Evolutionary conservation across 2,797 vertebrate species (phyloP).

Genomic region (Hippoglossus hippoglossus): DNA sequence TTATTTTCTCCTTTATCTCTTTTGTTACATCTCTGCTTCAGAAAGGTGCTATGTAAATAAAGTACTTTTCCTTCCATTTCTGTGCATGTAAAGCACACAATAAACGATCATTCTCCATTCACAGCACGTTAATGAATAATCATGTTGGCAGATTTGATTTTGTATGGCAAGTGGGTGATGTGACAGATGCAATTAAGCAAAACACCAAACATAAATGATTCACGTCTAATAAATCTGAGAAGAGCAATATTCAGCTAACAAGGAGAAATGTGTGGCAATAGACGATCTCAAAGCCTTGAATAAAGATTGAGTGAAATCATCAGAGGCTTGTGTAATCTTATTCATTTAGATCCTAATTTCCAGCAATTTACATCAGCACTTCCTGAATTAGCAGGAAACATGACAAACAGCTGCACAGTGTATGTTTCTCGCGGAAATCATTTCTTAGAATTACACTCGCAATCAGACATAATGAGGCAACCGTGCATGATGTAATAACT

Average conservation of each 20-base stretch:
- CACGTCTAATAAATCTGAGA: conserved; percentile 35
- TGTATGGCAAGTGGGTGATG: conserved; percentile 35
- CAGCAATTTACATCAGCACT: conserved; percentile 30
- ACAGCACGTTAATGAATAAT: conserved; percentile 34
- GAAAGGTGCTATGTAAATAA: conserved; percentile 7
- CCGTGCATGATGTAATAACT: conserved; percentile 9
- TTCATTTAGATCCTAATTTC: conserved; percentile 42
- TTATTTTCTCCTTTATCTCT: not conserved
- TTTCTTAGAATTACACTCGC: conserved; percentile 9
- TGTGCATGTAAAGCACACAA: conserved; percentile 12
- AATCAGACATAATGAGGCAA: conserved; percentile 9
- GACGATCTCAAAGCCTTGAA: conserved; percentile 46
- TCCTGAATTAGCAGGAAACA: conserved; percentile 22
- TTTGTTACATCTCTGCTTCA: not conserved
- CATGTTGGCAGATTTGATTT: conserved; percentile 46
- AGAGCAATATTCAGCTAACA: conserved; percentile 40
- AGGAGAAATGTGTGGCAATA: conserved; percentile 51
- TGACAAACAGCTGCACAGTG: conserved; percentile 3
- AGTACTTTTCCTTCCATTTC: not conserved
- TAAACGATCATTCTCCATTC: conserved; percentile 21
- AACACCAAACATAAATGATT: conserved; percentile 56
- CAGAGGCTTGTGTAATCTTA: conserved; percentile 45
- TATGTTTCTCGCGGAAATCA: conserved; percentile 11
- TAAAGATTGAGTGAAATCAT: conserved; percentile 54
- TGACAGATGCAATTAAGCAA: conserved; percentile 50